Evolutionary conservation across 2,888 invertebrate genomes (phyloP), one percentile per base, ranked within the genome.

Genomic region (Troides helena): DNA sequence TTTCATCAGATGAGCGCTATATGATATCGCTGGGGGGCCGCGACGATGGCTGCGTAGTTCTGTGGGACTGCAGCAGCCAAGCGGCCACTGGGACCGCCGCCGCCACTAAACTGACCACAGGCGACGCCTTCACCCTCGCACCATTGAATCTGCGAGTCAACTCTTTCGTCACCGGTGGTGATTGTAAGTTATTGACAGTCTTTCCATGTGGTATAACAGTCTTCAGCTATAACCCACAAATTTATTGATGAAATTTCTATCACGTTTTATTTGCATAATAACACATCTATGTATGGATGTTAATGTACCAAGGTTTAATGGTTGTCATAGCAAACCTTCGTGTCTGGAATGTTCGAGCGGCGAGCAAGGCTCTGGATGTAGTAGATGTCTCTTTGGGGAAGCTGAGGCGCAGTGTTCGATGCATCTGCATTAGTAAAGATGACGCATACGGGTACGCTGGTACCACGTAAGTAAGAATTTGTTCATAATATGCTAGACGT

Each of bases 11-110:
- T 84, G 97, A 97, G 77, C 94, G 94, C 66, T 98, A 96, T 85
- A 92, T 98, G 76, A 94, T 97, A 53, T 97, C 97, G 0, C 93
- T 98, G 57, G 98, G 98, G 0, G 98, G 98, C 0, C 94, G 96
- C 71, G 98, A 98, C 86, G 98, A 98, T 85, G 97, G 97, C 53
- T 95, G 96, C 74, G 94, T 98, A 56, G 95, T 98, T 60, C 95
- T 98, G 1, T 98, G 97, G 95, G 96, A 98, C 83, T 94, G 98
- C 73, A 87, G 90, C 56, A 93, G 93, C 1, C 93, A 89, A 30
- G 85, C 92, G 0, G 94, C 96, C 50, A 95, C 95, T 72, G 95
- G 95, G 74, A 94, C 94, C 5, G 87, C 89, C 61, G 89, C 90
- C 0, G 95, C 90, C 62, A 85, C 96, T 72, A 95, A 94, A 12